Evolutionary conservation across 1,140 invertebrate species (phyloP).

Genomic region (Drosophila rhopaloa): DNA sequence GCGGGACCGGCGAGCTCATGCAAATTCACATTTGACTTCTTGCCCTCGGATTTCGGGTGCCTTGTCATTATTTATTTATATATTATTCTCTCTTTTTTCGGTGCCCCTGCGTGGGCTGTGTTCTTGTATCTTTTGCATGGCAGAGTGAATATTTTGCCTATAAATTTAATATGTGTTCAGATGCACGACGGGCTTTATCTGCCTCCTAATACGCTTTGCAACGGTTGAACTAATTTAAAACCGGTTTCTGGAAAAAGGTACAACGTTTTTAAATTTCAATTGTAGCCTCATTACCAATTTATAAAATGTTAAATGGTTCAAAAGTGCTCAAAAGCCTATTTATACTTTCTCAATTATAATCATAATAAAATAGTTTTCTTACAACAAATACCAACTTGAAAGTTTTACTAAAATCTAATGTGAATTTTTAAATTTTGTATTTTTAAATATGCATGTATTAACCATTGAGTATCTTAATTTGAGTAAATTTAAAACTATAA

Average conservation of each 20-base stretch:
- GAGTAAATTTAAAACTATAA: neutral
- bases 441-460: too few relatives aligned
- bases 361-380: too few relatives aligned
- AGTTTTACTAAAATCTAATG: too few relatives aligned
- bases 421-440: too few relatives aligned
- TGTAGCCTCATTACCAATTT: constrained; percentile 16
- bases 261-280: constrained; percentile 39
- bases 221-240: constrained; percentile 30
- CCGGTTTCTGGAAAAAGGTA: constrained; percentile 4
- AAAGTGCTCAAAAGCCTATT: neutral
- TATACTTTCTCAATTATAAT: too few relatives aligned
- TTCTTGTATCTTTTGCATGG: constrained; percentile 58
- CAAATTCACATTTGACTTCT: constrained; percentile 74
- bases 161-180: constrained; percentile 69
- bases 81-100: constrained; percentile 35
- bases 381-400: too few relatives aligned
- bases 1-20: constrained; percentile 44
- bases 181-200: constrained; percentile 28
- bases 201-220: constrained; percentile 29
- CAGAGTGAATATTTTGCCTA: constrained; percentile 73
- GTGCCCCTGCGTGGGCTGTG: neutral
- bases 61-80: constrained; percentile 39
- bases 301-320: constrained; percentile 1
- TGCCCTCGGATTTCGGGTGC: constrained; percentile 46
- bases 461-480: too few relatives aligned